A percentile compares a stretch with the other conserved stretches of the same genome.
Conservation (phyloP, 2,797 vertebrate species). For the Anguilla pacifica region DNA sequence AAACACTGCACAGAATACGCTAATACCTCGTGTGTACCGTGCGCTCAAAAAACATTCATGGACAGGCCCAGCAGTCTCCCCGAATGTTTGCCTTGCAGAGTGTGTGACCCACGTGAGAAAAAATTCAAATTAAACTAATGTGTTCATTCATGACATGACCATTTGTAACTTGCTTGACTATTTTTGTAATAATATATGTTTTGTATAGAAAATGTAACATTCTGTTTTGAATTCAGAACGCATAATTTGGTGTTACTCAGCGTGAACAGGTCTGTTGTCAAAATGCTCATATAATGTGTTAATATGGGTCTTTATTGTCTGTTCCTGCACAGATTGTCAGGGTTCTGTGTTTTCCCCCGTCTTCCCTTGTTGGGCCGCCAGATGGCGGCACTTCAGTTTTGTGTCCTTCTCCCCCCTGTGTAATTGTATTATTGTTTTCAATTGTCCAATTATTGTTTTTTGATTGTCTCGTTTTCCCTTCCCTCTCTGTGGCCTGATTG, state of each 20-base stretch:
- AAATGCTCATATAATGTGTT: not conserved
- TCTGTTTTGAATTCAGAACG: not conserved
- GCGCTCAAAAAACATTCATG: slow-evolving; percentile 36
- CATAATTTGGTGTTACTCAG: not conserved
- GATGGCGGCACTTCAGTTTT: no score
- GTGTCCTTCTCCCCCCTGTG: no score
- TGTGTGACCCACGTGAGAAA: slow-evolving; percentile 47
- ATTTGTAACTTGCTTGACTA: not conserved
- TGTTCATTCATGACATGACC: not conserved
- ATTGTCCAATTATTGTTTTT: no score
- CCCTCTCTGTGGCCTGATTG: no score
- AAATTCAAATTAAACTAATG: not conserved
- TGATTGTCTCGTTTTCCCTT: no score
- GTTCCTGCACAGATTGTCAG: no score
- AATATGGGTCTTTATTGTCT: not conserved
- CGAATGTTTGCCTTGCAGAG: slow-evolving; percentile 43
- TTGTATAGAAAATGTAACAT: not conserved
- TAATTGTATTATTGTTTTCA: no score
- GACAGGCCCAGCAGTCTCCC: slow-evolving; percentile 18
- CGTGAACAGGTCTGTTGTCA: not conserved
- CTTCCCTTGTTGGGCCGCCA: no score
- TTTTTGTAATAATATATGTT: not conserved
- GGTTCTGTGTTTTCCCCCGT: no score
- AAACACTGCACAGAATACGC: slow-evolving; percentile 12
- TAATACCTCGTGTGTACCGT: slow-evolving; percentile 47